Evolutionary conservation across 2,888 invertebrate genomes (phyloP), one percentile per base, ranked within the genome.

Genomic region (Prosapia bicincta): DNA sequence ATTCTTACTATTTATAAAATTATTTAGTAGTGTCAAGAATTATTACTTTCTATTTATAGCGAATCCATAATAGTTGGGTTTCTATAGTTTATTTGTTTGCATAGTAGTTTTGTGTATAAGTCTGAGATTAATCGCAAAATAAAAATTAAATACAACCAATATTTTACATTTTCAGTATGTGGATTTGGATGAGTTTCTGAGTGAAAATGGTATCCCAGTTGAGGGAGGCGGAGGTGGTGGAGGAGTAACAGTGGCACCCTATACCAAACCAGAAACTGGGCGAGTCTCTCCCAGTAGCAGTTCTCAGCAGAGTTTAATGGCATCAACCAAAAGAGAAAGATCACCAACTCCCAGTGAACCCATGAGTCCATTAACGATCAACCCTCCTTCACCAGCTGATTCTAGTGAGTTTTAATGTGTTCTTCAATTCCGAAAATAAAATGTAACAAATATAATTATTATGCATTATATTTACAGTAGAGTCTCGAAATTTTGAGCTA

Each of bases 121-220:
- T n/a, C n/a, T n/a, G n/a, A n/a, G n/a, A n/a, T n/a, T n/a, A n/a
- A n/a, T n/a, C n/a, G n/a, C n/a, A n/a, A n/a, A n/a, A n/a, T n/a
- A n/a, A n/a, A n/a, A n/a, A n/a, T n/a, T n/a, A n/a, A n/a, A n/a
- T n/a, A n/a, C n/a, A n/a, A n/a, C n/a, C n/a, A n/a, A n/a, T n/a
- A n/a, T n/a, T n/a, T n/a, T n/a, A n/a, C n/a, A n/a, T 30, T 54
- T 20, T n/a, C 13, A 96, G 94, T 97, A 97, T 87, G 97, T 97
- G 88, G 97, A 97, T 88, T 89, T 98, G 88, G 97, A 98, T 88
- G 97, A 97, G 88, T 97, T 97, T 88, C 90, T 97, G 84, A 95
- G 94, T 84, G 97, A 97, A 87, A 97, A 97, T 86, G 96, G 95
- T 82, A 95, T 96, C 86, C 95, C 95, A 80, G 91, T 93, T 85